Evolutionary conservation across 35 echinoderm and acorn worm species (phyloP).

Genomic region (Patiria miniata): DNA sequence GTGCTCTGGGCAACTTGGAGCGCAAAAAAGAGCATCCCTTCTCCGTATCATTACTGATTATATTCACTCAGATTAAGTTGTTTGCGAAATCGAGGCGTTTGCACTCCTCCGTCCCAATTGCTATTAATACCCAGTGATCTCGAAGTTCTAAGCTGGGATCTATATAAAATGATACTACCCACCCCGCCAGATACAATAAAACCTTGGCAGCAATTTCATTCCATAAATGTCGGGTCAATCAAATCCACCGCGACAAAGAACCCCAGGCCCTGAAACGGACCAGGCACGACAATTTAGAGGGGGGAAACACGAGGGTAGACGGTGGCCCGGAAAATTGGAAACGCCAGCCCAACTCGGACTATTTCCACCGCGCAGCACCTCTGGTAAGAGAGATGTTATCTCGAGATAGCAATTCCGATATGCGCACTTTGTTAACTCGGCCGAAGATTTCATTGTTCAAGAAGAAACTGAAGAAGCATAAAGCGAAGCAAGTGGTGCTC

Average conservation of each 20-base stretch:
- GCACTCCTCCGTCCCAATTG: too few species aligned
- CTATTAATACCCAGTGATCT: too few species aligned
- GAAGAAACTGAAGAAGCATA: too few species aligned
- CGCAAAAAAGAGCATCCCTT: too few species aligned
- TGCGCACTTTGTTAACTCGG: background rate
- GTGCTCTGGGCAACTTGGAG: too few species aligned
- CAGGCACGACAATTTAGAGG: background rate
- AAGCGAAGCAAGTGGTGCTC: background rate
- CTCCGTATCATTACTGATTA: too few species aligned
- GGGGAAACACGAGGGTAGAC: background rate
- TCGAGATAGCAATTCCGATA: background rate
- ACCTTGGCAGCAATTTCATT: background rate
- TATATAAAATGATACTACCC: background rate
- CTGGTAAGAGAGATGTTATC: constrained; percentile 8
- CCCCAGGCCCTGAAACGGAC: background rate
- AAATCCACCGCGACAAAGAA: background rate
- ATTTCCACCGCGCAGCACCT: background rate
- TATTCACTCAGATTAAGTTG: too few species aligned
- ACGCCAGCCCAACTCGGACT: too few species aligned
- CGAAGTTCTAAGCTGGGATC: too few species aligned
- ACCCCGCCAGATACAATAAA: constrained; percentile 9
- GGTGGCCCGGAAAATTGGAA: background rate
- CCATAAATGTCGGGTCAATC: constrained; percentile 30
- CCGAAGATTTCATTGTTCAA: background rate
- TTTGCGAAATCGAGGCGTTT: too few species aligned